Evolutionary conservation across 2,797 vertebrate species (phyloP).

Genomic region (Eidolon dupreanum): DNA sequence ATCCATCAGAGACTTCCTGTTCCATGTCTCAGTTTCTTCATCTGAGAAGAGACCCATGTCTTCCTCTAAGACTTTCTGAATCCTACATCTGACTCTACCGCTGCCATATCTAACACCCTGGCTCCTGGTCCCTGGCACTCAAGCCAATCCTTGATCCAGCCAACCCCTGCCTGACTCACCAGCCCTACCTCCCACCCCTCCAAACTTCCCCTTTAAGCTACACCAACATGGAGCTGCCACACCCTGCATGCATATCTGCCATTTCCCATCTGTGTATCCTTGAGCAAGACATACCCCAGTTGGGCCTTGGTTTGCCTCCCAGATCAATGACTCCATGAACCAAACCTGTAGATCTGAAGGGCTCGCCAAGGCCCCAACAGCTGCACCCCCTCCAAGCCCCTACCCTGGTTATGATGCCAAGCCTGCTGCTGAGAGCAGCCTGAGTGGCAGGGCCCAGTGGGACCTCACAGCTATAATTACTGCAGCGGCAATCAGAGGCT

Average conservation of each 20-base stretch:
- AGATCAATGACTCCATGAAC: neutral
- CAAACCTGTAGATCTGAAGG: neutral
- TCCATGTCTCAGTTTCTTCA: neutral
- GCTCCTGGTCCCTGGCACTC: neutral
- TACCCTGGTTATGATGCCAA: neutral
- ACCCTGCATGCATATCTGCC: neutral
- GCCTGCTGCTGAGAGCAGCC: neutral
- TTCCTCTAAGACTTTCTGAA: neutral
- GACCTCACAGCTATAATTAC: slow-evolving; percentile 72
- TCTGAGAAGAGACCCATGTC: neutral
- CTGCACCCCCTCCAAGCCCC: neutral
- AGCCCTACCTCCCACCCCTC: neutral
- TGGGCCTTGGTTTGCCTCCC: neutral
- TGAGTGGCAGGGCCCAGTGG: slow-evolving; percentile 14
- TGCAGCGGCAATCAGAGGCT: slow-evolving; percentile 74
- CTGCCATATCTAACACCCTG: neutral
- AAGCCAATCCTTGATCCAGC: neutral
- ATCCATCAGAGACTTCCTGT: neutral
- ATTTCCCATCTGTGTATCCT: neutral
- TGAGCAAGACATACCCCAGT: neutral
- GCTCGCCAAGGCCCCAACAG: neutral
- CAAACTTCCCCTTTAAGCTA: neutral
- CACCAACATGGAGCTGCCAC: neutral
- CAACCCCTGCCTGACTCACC: neutral
- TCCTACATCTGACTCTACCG: neutral